Evolutionary conservation across 2,797 vertebrate species (phyloP), one percentile per base, ranked within the genome.

Genomic region (Caiman crocodilus): DNA sequence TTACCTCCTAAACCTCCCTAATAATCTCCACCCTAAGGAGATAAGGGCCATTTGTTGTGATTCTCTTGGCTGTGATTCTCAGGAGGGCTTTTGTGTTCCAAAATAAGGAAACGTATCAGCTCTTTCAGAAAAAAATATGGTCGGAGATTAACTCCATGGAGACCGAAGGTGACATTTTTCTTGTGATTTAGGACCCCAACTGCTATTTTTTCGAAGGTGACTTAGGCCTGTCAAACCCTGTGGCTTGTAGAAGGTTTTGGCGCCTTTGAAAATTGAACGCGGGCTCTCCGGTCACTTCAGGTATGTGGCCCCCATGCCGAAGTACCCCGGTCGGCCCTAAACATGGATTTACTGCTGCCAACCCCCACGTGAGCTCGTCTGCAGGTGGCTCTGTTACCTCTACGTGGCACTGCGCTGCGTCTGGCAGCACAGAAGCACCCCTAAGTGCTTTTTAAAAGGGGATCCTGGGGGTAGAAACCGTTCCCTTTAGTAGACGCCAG

Each of bases 161-260:
- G 75, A 64, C 3, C 0, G 0, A 63, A n/a, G 58, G 73, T 2
- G 7, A 64, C 0, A 0, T 18, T 10, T 71, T 42, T 21, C 21
- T 21, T 2, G 7, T 71, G 32, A 42, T 42, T 42, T 21, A 32
- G 65, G 30, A 67, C n/a, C 65, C 65, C 32, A 14, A 23, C 14
- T 71, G 12, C 32, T 14, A 15, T 42, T 25, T 50, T 81, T 82
- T 82, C 10, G 3, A 76, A 87, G 76, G 76, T 58, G 30, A 35
- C 55, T n/a, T 26, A 3, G 55, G 35, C 32, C 75, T 80, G 35
- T 4, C 60, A 84, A 61, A 90, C 60, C 75, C 16, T 14, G 67
- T 85, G 73, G 9, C 58, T 14, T 58, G 77, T 61, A 28, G 61
- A 57, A 50, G 69, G 76, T 73, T 65, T 4, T 21, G 77, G 75